Percentiles rank a stretch among this genome's conserved stretches.
Conservation (phyloP, 2,888 invertebrate species). For the Anticlea derivata region DNA sequence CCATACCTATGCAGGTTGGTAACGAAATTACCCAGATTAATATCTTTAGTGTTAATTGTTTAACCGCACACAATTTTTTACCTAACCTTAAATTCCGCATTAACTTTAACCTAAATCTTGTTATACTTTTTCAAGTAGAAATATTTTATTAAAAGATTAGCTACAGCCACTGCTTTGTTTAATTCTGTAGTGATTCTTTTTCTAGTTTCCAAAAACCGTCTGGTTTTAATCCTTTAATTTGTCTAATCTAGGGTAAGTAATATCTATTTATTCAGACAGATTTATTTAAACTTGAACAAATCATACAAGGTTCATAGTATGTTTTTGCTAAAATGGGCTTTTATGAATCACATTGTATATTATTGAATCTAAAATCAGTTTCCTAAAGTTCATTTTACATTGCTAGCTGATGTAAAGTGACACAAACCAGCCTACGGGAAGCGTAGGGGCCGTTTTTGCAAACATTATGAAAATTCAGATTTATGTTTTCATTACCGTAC, state of each 20-base stretch:
- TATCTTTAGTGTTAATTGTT: slow-evolving; percentile 28
- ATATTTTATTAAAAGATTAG: slow-evolving; percentile 6
- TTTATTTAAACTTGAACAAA: too few species aligned
- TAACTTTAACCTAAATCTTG: background rate
- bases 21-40: slow-evolving; percentile 33
- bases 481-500: slow-evolving; percentile 57
- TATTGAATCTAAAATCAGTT: background rate
- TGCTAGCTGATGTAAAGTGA: background rate
- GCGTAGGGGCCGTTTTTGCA: slow-evolving; percentile 15
- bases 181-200: too few species aligned
- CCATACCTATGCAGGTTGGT: slow-evolving; percentile 8
- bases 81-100: background rate
- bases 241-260: slow-evolving; percentile 1
- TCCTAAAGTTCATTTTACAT: background rate
- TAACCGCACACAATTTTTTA: slow-evolving; percentile 9
- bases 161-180: background rate
- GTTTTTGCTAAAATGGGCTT: too few species aligned
- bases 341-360: background rate
- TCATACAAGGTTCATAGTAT: too few species aligned
- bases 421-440: slow-evolving; percentile 11
- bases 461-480: slow-evolving; percentile 28
- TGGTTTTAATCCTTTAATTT: slow-evolving; percentile 9
- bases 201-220: too few species aligned
- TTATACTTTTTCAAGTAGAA: background rate
- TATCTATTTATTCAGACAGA: background rate